A percentile compares a stretch with the other conserved stretches of the same genome.
These are phyloP conservation scores for Molothrus aeneus DNA, from an alignment of 2,797 vertebrate species.

Conservation along the genomic window DNA sequence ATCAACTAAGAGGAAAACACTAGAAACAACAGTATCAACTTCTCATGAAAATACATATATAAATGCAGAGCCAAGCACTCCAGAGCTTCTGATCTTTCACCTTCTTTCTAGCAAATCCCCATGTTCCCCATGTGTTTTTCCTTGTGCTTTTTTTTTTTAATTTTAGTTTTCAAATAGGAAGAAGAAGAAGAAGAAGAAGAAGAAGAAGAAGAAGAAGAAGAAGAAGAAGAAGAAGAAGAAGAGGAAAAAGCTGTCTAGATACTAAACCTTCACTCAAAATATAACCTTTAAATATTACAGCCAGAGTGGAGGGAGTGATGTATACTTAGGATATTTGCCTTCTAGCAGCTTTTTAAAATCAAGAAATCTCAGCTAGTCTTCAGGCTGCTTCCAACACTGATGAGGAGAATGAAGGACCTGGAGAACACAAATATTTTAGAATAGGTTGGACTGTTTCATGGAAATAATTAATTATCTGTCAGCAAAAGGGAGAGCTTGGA, in stretches of 20 bases:
- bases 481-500: neutral
- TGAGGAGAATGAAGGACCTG: neutral
- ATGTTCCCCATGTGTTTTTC: neutral
- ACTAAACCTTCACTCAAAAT: neutral
- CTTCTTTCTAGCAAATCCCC: neutral
- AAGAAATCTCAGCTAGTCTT: neutral
- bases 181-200: neutral
- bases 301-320: neutral
- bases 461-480: neutral
- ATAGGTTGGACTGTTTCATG: fast-evolving
- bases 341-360: neutral
- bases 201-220: neutral
- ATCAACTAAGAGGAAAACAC: constrained; percentile 66
- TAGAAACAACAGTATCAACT: constrained; percentile 48
- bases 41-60: neutral
- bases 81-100: neutral
- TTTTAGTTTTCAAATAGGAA: neutral
- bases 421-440: neutral
- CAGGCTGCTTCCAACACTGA: neutral
- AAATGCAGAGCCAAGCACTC: neutral
- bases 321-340: neutral
- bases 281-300: neutral
- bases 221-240: too few species aligned
- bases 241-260: neutral
- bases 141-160: neutral